Conservation (phyloP, 2,113 vertebrate genomes). For the Nothocercus nigrocapillus region DNA sequence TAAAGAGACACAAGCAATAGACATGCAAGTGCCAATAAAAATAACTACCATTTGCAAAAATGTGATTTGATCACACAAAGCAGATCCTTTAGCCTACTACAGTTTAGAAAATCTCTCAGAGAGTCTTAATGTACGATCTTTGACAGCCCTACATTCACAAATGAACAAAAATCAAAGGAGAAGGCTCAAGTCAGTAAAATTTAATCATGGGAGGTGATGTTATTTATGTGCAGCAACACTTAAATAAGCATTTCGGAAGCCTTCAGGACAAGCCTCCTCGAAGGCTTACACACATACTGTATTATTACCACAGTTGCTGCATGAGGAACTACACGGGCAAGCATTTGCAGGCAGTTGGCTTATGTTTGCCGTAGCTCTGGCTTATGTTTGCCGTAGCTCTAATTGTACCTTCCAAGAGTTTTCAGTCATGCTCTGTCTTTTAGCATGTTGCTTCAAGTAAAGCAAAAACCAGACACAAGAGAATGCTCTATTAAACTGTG, state of each 20-base stretch:
- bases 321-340: conserved; percentile 25
- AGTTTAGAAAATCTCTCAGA: conserved; percentile 51
- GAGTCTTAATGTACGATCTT: conserved; percentile 53
- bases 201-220: conserved; percentile 47
- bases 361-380: not conserved
- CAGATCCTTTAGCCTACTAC: conserved; percentile 27
- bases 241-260: conserved; percentile 61
- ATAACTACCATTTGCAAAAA: not conserved
- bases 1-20: conserved; percentile 14
- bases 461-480: not conserved
- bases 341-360: conserved; percentile 19
- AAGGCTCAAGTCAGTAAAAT: conserved; percentile 50
- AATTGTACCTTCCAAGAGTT: not conserved
- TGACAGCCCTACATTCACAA: conserved; percentile 66
- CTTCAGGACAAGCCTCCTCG: conserved; percentile 54
- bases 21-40: not conserved
- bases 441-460: not conserved
- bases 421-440: not conserved
- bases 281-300: conserved; percentile 11
- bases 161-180: conserved; percentile 25
- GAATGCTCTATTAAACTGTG: not conserved
- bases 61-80: not conserved
- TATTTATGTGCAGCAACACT: conserved; percentile 55
- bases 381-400: not conserved
- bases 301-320: conserved; percentile 12